These are phyloP conservation scores for Micromys minutus DNA, from an alignment of 2,113 vertebrate species.

Conservation along the genomic window DNA sequence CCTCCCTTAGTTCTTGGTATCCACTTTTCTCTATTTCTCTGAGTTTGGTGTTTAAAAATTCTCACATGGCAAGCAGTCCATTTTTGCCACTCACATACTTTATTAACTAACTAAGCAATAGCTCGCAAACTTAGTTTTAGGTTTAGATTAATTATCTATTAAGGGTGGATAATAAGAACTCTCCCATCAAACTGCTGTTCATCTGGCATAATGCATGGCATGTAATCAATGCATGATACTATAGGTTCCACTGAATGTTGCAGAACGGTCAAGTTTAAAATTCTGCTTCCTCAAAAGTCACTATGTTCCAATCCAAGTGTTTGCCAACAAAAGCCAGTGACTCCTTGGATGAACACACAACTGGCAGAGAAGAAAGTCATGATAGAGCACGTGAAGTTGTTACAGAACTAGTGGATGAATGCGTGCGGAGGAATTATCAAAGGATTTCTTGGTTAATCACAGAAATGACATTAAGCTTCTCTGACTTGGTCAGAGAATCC, in stretches of 20 bases:
- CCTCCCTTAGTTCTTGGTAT: fast-evolving
- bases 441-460: neutral
- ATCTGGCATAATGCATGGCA: neutral
- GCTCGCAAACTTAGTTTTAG: constrained; percentile 6
- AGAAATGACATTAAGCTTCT: neutral
- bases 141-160: neutral
- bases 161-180: neutral
- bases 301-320: neutral
- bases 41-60: neutral
- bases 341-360: neutral
- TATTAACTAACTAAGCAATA: neutral
- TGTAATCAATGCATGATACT: neutral
- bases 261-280: neutral
- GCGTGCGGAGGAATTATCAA: neutral
- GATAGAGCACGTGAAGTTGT: neutral
- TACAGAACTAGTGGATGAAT: neutral
- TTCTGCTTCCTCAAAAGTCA: neutral
- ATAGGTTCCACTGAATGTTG: neutral
- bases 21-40: neutral
- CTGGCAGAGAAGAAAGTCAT: neutral
- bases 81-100: neutral
- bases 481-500: neutral
- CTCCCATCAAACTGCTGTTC: neutral
- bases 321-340: neutral
- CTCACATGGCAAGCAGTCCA: neutral